Conservation (phyloP, 2,888 invertebrate species). For the Drosophila testacea region DNA sequence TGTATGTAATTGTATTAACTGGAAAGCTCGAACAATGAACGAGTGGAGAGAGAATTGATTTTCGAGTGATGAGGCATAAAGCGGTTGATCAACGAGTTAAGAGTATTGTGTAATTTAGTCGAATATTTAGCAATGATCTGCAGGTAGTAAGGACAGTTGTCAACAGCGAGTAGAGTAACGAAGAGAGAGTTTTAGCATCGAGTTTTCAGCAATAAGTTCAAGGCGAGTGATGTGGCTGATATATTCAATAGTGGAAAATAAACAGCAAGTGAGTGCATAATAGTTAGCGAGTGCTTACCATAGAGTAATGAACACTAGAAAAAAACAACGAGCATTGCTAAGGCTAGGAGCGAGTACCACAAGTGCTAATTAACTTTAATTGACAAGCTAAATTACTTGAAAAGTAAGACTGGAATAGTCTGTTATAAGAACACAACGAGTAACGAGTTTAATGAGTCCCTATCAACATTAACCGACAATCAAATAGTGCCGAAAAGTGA, state of each 20-base stretch:
- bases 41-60: conserved; percentile 17
- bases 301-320: not conserved
- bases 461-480: too few species aligned
- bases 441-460: too few species aligned
- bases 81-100: not conserved
- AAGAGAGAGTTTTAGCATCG: not conserved
- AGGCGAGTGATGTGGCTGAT: not conserved
- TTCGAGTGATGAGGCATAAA: conserved; percentile 10
- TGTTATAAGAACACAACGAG: not conserved
- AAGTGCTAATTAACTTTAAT: not conserved
- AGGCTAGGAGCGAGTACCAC: not conserved
- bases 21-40: conserved; percentile 35
- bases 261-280: too few species aligned
- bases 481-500: too few species aligned
- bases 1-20: conserved; percentile 54
- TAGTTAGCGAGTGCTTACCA: not conserved
- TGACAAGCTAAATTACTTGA: not conserved
- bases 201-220: not conserved
- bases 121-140: too few species aligned
- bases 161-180: not conserved
- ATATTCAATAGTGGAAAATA: not conserved
- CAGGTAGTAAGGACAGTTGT: not conserved
- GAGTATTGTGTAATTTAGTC: not conserved
- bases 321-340: too few species aligned
- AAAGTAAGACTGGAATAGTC: not conserved